Evolutionary conservation across 1,140 invertebrate species (phyloP).

Genomic region (Drosophila yakuba): DNA sequence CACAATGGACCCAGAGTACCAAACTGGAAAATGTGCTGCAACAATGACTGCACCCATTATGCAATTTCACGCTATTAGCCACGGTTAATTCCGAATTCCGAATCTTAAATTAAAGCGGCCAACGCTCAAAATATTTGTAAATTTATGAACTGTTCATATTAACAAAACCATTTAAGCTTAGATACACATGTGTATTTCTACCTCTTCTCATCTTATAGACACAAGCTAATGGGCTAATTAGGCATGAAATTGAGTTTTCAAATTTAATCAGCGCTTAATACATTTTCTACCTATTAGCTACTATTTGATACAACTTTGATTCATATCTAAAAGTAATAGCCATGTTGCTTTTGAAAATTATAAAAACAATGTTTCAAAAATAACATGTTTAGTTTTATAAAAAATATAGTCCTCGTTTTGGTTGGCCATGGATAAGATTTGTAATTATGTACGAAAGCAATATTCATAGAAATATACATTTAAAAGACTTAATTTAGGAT

Average conservation of each 20-base stretch:
- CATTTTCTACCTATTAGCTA: background rate
- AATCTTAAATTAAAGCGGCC: conserved; percentile 3
- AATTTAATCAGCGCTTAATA: background rate
- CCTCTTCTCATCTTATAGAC: background rate
- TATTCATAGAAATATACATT: too few relatives aligned
- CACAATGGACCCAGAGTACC: conserved; percentile 7
- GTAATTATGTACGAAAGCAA: too few relatives aligned
- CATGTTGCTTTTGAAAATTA: too few relatives aligned
- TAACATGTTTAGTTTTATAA: background rate
- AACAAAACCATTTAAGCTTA: background rate
- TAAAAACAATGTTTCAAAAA: too few relatives aligned
- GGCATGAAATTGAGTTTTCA: background rate
- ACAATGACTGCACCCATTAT: conserved; percentile 22
- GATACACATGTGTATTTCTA: background rate
- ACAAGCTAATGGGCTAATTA: background rate
- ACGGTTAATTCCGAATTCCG: conserved; percentile 3
- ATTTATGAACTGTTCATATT: too few relatives aligned
- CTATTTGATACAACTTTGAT: background rate
- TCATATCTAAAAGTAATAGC: background rate
- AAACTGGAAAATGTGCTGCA: conserved; percentile 19
- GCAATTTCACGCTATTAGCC: conserved; percentile 36
- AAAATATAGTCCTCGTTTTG: background rate
- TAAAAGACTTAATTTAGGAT: too few relatives aligned
- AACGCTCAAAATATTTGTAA: background rate
- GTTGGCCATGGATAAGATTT: too few relatives aligned